Base-by-base conservation (phyloP, 2,888 invertebrate genomes). In the Lasioglossum vierecki region DNA sequence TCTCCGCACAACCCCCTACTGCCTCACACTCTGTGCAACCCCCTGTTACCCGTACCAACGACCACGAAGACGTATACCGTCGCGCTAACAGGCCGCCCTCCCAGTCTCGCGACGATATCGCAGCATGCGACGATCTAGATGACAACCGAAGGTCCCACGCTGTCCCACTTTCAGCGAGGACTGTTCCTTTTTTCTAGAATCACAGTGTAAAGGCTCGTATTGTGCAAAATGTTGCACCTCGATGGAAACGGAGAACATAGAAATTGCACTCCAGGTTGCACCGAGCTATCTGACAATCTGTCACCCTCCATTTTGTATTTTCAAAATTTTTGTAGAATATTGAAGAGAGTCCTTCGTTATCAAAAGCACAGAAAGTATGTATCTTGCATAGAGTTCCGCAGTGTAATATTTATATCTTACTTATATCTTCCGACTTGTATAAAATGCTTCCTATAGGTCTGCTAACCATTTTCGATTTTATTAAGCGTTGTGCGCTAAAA, bases 11-110 rank as follows among this genome's bases (percentile, higher is more conserved):
- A 63, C 30, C 60, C 26, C 30, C 60, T 15, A 26, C 26, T 11
- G 15, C 26, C 60, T 30, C 26, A 5, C 60, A 13, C 60, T 63
- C 85, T 78, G 81, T 83, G 80, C 80, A 82, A 80, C 85, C 80
- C 82, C 60, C 60, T 15, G 84, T 85, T 86, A 86, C 88, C 77
- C 82, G 39, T 73, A 79, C 80, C 89, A 79, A 79, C 80, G 41
- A 46, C 71, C 53, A 75, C 70, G 35, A 49, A 77, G 76, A 60
- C 53, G 79, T 66, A 68, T 9, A 70, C 49, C 49, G 44, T 0
- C 53, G 66, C 53, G 66, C 63, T 80, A 60, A 9, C 53, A 35
- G 57, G 68, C 22, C 41, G 53, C 30, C 49, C n/a, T 75, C 53
- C 1, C 41, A 8, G n/a, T 41, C 30, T 57, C 49, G 15, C 46